Percentiles rank a stretch among this genome's conserved stretches.
These are phyloP conservation scores for Gallinago solitaria DNA, from an alignment of 2,797 vertebrate species.

Conservation along the genomic window DNA sequence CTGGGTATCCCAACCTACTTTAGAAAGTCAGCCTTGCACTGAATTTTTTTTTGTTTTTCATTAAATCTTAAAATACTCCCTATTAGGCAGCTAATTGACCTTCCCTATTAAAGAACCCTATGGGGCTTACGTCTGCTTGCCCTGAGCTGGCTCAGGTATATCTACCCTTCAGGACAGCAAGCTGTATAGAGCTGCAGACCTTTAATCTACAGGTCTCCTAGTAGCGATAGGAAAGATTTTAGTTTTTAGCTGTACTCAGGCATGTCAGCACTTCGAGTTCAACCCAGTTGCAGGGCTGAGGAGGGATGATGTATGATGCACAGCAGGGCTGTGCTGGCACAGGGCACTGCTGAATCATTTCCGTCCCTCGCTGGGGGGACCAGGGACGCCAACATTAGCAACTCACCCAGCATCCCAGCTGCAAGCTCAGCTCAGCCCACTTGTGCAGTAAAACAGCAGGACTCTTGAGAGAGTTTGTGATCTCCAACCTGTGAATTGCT, in stretches of 20 bases:
- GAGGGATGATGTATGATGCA: neutral
- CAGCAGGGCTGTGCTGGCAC: neutral
- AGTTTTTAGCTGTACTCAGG: neutral
- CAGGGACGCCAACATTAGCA: neutral
- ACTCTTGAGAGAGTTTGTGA: neutral
- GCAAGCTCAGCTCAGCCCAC: neutral
- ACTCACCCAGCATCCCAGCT: neutral
- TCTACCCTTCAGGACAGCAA: neutral
- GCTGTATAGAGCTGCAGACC: neutral
- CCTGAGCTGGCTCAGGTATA: neutral
- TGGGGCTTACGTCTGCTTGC: neutral
- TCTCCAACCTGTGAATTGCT: neutral
- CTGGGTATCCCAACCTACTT: neutral
- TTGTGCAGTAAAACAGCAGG: neutral
- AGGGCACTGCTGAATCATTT: neutral
- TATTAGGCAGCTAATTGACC: neutral
- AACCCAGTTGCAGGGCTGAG: neutral
- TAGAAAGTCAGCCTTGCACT: neutral
- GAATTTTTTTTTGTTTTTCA: neutral
- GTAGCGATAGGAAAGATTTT: neutral
- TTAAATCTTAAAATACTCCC: neutral
- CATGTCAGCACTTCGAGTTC: neutral
- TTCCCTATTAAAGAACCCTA: neutral
- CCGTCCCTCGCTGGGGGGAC: neutral
- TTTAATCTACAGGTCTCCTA: neutral